Percentiles rank a stretch among this genome's conserved stretches.
Conservation (phyloP, 2,113 vertebrate genomes). For the Felis chaus region DNA sequence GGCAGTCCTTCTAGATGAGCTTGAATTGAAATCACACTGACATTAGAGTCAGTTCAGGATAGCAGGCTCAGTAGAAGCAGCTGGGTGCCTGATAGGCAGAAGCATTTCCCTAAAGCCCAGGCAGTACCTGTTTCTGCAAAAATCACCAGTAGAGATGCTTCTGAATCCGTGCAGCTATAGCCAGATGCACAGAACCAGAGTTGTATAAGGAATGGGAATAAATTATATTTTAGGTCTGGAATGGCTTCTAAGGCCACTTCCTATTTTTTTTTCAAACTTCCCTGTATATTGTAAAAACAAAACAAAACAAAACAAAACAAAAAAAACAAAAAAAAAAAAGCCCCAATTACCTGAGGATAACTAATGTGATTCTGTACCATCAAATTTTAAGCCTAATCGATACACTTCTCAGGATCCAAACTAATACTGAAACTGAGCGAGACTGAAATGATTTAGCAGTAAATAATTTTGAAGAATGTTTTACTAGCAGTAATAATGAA, state of each 20-base stretch:
- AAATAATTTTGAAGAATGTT: not conserved
- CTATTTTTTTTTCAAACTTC: slow-evolving; percentile 14
- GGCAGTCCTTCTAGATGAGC: not conserved
- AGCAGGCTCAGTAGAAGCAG: not conserved
- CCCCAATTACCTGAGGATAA: not conserved
- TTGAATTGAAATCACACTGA: not conserved
- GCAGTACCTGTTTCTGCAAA: not conserved
- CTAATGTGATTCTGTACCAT: not conserved
- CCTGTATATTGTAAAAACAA: not conserved
- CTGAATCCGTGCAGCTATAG: not conserved
- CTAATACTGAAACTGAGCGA: not conserved
- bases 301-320: not conserved
- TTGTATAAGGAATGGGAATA: not conserved
- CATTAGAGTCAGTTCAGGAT: not conserved
- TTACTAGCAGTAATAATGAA: not conserved
- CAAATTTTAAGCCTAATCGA: not conserved
- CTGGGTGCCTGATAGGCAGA: not conserved
- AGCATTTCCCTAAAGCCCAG: not conserved
- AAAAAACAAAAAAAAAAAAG: not conserved
- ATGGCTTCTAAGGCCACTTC: not conserved
- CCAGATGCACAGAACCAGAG: not conserved
- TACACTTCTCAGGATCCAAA: not conserved
- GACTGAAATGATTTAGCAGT: not conserved
- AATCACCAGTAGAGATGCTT: not conserved
- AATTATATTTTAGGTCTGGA: not conserved